A percentile compares a stretch with the other conserved stretches of the same genome.
phyloP scores from a whole-genome alignment of 2,797 vertebrate species.

The Choloepus didactylus region DNA sequence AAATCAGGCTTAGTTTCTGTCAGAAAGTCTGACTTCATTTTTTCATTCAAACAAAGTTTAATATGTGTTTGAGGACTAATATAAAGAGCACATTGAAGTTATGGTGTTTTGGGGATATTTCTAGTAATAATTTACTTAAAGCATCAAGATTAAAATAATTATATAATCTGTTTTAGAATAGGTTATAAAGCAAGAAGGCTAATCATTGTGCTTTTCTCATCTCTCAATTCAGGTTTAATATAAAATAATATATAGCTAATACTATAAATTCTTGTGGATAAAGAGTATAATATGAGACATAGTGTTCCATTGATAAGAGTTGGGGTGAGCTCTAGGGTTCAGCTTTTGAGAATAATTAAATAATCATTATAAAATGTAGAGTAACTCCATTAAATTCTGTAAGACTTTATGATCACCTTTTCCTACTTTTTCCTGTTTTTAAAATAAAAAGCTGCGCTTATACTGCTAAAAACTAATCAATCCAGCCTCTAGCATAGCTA shows the following conservation, averaged over 20 bases:
- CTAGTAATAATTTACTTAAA: slow-evolving; percentile 26
- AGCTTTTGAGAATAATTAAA: slow-evolving; percentile 48
- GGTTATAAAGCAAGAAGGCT: slow-evolving; percentile 19
- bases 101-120: background rate
- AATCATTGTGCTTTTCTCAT: slow-evolving; percentile 3
- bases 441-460: background rate
- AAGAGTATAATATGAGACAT: background rate
- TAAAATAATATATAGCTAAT: background rate
- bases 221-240: background rate
- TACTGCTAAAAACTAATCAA: background rate
- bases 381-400: background rate
- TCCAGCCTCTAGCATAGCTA: background rate
- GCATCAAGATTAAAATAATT: slow-evolving; percentile 28
- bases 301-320: background rate
- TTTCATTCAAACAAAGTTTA: slow-evolving; percentile 24
- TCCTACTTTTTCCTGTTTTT: background rate
- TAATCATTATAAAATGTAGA: slow-evolving; percentile 19
- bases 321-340: background rate
- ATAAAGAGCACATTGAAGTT: background rate
- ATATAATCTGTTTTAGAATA: background rate
- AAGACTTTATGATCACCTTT: background rate
- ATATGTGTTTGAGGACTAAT: background rate
- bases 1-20: background rate
- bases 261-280: slow-evolving; percentile 26
- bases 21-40: background rate